Conservation (phyloP, 2,113 vertebrate species). For the Dinomys branickii region DNA sequence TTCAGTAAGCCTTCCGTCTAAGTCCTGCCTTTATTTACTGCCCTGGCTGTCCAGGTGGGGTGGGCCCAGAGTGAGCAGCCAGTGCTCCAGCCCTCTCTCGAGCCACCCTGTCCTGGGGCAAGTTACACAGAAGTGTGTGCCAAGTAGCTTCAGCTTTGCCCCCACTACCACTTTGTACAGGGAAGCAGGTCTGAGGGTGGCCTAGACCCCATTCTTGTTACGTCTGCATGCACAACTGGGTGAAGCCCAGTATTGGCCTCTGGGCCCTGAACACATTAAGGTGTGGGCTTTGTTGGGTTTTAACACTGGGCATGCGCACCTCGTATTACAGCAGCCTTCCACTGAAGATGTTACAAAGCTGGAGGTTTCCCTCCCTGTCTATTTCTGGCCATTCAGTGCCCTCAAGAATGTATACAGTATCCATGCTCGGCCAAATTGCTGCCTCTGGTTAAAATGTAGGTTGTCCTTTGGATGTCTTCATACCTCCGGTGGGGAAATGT, state of each 20-base stretch:
- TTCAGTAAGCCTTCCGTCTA: not conserved
- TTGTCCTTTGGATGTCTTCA: not conserved
- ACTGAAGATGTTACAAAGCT: not conserved
- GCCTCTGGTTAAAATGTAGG: not conserved
- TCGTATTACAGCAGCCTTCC: not conserved
- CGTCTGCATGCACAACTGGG: slow-evolving; percentile 52
- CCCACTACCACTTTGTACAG: fast-evolving
- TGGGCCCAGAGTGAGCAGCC: not conserved
- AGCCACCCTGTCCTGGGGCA: too few species aligned
- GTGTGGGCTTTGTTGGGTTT: not conserved
- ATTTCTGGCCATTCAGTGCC: not conserved
- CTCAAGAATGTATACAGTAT: not conserved
- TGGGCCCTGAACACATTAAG: slow-evolving; percentile 40
- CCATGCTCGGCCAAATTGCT: not conserved
- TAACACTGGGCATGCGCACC: not conserved
- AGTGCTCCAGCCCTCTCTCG: too few species aligned
- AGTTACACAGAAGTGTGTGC: too few species aligned
- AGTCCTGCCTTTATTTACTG: not conserved
- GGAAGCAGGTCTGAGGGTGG: not conserved
- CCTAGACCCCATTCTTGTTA: not conserved
- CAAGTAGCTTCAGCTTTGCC: not conserved
- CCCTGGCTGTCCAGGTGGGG: fast-evolving
- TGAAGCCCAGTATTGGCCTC: slow-evolving; percentile 44
- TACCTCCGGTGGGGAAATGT: not conserved
- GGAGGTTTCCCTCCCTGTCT: fast-evolving